These are phyloP conservation scores for Erynnis tages DNA, from an alignment of 2,888 invertebrate species.

Conservation along the genomic window DNA sequence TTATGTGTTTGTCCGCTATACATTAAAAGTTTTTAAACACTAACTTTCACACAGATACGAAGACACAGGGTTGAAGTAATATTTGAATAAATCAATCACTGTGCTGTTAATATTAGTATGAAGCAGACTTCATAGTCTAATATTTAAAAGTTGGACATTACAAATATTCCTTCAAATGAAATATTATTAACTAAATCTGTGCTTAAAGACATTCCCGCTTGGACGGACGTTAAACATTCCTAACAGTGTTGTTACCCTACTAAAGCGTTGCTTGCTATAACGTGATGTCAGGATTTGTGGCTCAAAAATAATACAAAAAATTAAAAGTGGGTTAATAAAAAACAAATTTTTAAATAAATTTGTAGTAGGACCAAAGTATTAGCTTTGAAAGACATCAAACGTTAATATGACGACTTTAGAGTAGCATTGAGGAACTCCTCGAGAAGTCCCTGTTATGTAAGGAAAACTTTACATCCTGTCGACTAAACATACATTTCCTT, in stretches of 20 bases:
- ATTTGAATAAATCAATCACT: too few species aligned
- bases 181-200: constrained; percentile 47
- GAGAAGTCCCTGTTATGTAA: too few species aligned
- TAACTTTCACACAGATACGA: constrained; percentile 48
- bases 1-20: constrained; percentile 33
- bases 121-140: neutral
- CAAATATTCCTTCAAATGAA: constrained; percentile 11
- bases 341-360: too few species aligned
- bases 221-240: constrained; percentile 66
- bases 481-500: too few species aligned
- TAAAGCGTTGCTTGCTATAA: constrained; percentile 33
- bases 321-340: too few species aligned
- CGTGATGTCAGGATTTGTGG: constrained; percentile 26
- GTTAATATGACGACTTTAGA: too few species aligned
- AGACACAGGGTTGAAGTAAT: constrained; percentile 34
- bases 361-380: too few species aligned
- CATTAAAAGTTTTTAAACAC: constrained; percentile 48
- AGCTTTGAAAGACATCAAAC: too few species aligned
- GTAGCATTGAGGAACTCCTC: too few species aligned
- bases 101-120: constrained; percentile 13
- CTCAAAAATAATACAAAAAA: constrained; percentile 14
- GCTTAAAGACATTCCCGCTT: constrained; percentile 62
- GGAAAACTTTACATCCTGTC: too few species aligned
- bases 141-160: neutral
- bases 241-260: constrained; percentile 48